These are phyloP conservation scores for Eulemur albifrons DNA, from an alignment of 2,797 vertebrate genomes.

Conservation along the genomic window DNA sequence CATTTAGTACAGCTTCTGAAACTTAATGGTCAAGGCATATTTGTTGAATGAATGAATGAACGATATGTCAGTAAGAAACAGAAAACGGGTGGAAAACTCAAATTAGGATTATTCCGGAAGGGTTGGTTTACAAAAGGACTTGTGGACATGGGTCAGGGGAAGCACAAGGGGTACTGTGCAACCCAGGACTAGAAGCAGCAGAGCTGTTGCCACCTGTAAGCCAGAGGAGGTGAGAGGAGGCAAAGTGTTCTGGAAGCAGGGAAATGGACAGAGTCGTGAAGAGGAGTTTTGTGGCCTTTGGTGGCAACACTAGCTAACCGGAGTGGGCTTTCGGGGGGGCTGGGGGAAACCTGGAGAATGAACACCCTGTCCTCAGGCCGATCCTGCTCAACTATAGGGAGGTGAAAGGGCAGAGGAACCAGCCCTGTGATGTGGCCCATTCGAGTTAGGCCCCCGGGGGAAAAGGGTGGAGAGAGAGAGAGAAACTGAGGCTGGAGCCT, in stretches of 20 bases:
- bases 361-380: neutral
- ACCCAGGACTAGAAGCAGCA: neutral
- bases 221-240: neutral
- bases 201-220: neutral
- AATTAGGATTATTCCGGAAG: neutral
- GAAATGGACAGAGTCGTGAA: neutral
- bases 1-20: neutral
- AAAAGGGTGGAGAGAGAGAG: too few species aligned
- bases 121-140: neutral
- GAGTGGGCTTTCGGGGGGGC: neutral
- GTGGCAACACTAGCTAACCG: neutral
- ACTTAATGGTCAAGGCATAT: neutral
- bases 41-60: neutral
- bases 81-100: neutral
- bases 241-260: neutral
- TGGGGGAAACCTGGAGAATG: neutral
- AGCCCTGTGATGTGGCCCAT: neutral
- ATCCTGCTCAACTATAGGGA: neutral
- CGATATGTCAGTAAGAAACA: neutral
- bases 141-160: neutral
- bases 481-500: neutral
- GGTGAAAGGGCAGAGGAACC: neutral
- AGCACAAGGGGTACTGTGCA: neutral
- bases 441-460: neutral
- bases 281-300: neutral